Evolutionary conservation across 2,797 vertebrate species (phyloP).

Genomic region (Remorina albescens): DNA sequence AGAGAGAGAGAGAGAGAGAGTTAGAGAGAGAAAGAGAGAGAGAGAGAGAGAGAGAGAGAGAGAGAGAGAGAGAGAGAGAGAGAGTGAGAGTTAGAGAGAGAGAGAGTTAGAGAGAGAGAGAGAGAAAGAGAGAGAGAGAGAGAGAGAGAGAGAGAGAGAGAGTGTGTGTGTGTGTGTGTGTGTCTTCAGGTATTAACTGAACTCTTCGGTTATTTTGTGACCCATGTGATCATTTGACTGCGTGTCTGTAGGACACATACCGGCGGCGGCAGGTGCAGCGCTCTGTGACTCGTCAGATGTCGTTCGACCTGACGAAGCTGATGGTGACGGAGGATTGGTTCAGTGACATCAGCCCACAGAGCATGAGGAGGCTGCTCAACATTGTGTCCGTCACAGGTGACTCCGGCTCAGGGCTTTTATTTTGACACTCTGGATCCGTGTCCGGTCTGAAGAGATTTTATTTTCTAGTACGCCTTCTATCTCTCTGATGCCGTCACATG

Average conservation of each 20-base stretch:
- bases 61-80: constrained; percentile 62
- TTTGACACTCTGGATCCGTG: too few relatives aligned
- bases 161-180: constrained; percentile 7
- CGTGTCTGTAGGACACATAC: constrained; percentile 90
- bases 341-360: constrained; percentile 97
- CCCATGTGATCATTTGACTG: constrained; percentile 12
- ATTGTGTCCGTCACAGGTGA: constrained; percentile 96
- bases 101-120: constrained; percentile 69
- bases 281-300: constrained; percentile 95
- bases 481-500: too few relatives aligned
- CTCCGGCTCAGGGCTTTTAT: too few relatives aligned
- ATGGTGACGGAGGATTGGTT: constrained; percentile 98
- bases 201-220: too few relatives aligned
- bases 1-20: constrained; percentile 64
- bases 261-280: constrained; percentile 93
- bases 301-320: constrained; percentile 95
- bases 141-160: constrained; percentile 62
- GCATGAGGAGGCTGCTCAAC: constrained; percentile 95
- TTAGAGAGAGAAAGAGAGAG: too few relatives aligned
- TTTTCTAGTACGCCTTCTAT: too few relatives aligned
- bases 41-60: constrained; percentile 61
- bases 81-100: too few relatives aligned
- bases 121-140: constrained; percentile 64
- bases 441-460: too few relatives aligned
- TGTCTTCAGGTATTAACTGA: not conserved